phyloP scores from a whole-genome alignment of 2,113 vertebrate species.

The Ammodytes marinus region DNA sequence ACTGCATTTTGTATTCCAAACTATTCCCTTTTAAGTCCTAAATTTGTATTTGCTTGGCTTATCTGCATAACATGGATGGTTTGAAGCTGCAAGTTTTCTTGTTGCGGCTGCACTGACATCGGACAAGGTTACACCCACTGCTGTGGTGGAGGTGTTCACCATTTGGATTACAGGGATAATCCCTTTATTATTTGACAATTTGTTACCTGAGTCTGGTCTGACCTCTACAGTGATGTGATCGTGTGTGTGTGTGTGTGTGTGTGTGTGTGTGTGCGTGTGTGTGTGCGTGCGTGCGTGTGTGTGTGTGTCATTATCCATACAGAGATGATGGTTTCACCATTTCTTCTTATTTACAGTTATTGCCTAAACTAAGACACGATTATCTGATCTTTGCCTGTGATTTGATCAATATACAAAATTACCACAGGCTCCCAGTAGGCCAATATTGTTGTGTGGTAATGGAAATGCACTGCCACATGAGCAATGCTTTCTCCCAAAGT shows the following conservation, averaged over 20 bases:
- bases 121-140: conserved; percentile 66
- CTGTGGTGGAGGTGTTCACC: conserved; percentile 59
- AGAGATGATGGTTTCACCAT: conserved; percentile 47
- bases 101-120: conserved; percentile 35
- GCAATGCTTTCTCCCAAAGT: conserved; percentile 78
- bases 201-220: conserved; percentile 57
- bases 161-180: conserved; percentile 81
- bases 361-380: conserved; percentile 57
- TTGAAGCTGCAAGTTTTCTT: conserved; percentile 24
- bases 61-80: conserved; percentile 33
- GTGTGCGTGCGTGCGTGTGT: conserved; percentile 4
- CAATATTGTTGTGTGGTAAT: conserved; percentile 81
- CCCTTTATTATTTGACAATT: conserved; percentile 76
- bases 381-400: conserved; percentile 71
- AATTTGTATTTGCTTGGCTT: conserved; percentile 5
- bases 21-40: conserved; percentile 7
- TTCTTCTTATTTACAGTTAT: conserved; percentile 59
- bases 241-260: background rate
- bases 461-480: conserved; percentile 75
- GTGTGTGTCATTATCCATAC: conserved; percentile 20
- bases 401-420: conserved; percentile 82
- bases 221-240: conserved; percentile 61
- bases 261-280: conserved; percentile 15
- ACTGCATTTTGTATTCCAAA: background rate
- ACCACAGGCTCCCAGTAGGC: conserved; percentile 74